These are phyloP conservation scores for Euphydryas editha DNA, from an alignment of 2,888 invertebrate genomes.

Conservation along the genomic window DNA sequence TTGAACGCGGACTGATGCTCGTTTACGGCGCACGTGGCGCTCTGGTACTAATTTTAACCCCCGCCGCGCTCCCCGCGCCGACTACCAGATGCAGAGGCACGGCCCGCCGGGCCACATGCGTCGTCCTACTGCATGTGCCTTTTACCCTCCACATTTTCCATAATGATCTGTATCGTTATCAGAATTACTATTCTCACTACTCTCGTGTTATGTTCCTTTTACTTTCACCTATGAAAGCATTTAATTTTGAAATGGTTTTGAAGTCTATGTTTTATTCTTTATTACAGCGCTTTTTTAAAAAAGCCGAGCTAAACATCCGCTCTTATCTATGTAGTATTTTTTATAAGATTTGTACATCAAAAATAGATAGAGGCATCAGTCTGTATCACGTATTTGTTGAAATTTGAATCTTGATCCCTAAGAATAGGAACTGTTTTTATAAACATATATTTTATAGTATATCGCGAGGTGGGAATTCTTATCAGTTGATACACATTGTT, in stretches of 20 bases:
- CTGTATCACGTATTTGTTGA: slow-evolving; percentile 2
- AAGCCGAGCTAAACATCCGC: slow-evolving; percentile 43
- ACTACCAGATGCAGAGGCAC: slow-evolving; percentile 77
- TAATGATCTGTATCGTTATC: slow-evolving; percentile 81
- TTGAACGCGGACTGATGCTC: slow-evolving; percentile 74
- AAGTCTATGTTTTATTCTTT: slow-evolving; percentile 5
- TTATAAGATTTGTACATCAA: slow-evolving; percentile 29
- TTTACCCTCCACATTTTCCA: slow-evolving; percentile 66
- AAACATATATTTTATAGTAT: neutral
- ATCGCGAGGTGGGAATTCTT: neutral
- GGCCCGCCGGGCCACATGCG: slow-evolving; percentile 72
- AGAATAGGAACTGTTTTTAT: neutral
- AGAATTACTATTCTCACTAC: slow-evolving; percentile 50
- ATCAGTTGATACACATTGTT: slow-evolving; percentile 1
- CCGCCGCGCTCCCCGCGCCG: slow-evolving; percentile 78
- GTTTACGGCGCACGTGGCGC: slow-evolving; percentile 77
- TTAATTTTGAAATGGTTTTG: slow-evolving; percentile 15
- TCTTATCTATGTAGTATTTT: slow-evolving; percentile 33
- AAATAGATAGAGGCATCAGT: slow-evolving; percentile 26
- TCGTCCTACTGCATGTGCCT: slow-evolving; percentile 72
- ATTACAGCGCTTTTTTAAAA: slow-evolving; percentile 31
- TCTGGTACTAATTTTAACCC: slow-evolving; percentile 84
- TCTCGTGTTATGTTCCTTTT: slow-evolving; percentile 26
- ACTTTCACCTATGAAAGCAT: slow-evolving; percentile 38
- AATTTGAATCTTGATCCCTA: neutral